Base-by-base conservation (phyloP, 2,113 vertebrate species). In the Hemichromis elongatus region DNA sequence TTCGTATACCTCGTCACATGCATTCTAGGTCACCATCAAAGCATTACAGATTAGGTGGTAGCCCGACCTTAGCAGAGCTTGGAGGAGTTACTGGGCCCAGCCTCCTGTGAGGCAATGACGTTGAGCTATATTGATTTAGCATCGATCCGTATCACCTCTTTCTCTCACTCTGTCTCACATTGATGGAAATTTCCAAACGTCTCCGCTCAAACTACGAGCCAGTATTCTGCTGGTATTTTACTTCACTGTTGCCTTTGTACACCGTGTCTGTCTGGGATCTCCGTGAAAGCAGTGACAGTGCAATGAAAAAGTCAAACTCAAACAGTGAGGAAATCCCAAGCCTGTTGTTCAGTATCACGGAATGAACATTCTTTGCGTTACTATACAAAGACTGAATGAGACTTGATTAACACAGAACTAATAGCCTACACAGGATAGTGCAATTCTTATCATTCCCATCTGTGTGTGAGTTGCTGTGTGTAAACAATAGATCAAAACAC, bases 91-190 rank as follows among this genome's bases (percentile, higher is more conserved):
- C 42, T 8, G 33, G 5, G 26, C 84, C 19, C 24, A 11, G 80
- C 33, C 80, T 68, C 2, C 18, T 55, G 54, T 82, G 61, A 84
- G 73, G 81, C 81, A 63, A 35, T 63, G 57, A 86, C 75, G 84
- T 66, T 82, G 77, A 85, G 59, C 66, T 78, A 79, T 56, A 93
- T 80, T 84, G 92, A 92, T 90, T 91, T 86, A 88, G 86, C 79
- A 92, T 90, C 21, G 81, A 90, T 84, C 78, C 68, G 11, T 40
- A 87, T 85, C 80, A 82, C 79, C 63, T 84, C 59, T 47, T 77
- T 35, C 50, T 75, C 42, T 50, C 68, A 50, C 24, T 40, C 8
- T 3, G 24, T 56, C 84, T 83, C 40, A 13, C 26, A 47, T 53
- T 37, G 63, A 87, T 84, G 78, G 61, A 88, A 84, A 92, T 89